Percentiles rank a stretch among this genome's conserved stretches.
These are phyloP conservation scores for Muscicapa comitata DNA, from an alignment of 2,797 vertebrate species.

Conservation along the genomic window DNA sequence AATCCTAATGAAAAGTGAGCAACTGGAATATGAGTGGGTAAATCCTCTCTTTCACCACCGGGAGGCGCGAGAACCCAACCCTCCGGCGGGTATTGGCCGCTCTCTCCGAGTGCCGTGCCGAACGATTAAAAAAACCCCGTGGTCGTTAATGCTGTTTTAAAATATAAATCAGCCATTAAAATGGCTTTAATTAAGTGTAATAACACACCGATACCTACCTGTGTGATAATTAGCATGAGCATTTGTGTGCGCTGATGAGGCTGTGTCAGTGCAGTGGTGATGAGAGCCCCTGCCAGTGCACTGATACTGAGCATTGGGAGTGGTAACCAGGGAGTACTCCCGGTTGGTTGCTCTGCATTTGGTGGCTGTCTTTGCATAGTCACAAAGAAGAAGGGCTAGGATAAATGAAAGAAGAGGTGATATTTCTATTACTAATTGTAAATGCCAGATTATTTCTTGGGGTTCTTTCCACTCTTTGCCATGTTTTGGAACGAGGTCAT, in stretches of 20 bases:
- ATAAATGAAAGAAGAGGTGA: neutral
- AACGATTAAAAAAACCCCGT: fast-evolving
- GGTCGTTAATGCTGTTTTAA: neutral
- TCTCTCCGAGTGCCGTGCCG: neutral
- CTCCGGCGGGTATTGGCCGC: fast-evolving
- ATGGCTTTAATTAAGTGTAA: neutral
- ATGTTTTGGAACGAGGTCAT: neutral
- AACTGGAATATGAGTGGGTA: fast-evolving
- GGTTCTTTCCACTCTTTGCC: neutral
- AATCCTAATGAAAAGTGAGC: neutral
- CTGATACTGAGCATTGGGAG: neutral
- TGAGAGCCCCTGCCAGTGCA: fast-evolving
- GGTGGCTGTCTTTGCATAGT: neutral
- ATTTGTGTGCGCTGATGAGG: neutral
- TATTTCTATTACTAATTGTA: neutral
- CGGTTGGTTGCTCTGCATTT: neutral
- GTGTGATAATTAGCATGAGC: neutral
- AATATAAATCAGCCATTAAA: neutral
- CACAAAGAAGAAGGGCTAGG: neutral
- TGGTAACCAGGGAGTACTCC: neutral
- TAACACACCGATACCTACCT: neutral
- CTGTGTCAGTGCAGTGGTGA: neutral
- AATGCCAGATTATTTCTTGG: neutral
- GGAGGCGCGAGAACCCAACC: constrained; percentile 15
- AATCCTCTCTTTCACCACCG: neutral